These are phyloP conservation scores for Bergia puertoricense DNA, from an alignment of 92 coral and sea anemone genomes.

Conservation along the genomic window DNA sequence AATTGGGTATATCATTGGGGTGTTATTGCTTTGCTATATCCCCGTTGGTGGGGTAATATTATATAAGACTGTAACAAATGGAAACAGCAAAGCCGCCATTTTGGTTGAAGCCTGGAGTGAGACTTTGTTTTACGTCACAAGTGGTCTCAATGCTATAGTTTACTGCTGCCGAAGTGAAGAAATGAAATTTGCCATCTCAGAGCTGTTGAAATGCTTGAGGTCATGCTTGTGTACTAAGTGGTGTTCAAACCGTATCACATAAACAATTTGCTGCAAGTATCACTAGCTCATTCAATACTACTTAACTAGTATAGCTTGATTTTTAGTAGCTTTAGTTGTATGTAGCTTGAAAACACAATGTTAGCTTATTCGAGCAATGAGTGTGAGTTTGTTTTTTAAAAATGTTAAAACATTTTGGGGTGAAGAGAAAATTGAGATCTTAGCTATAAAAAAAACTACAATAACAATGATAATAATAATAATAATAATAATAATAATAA, in stretches of 20 bases:
- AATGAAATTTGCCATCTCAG: neutral
- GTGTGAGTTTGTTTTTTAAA: too few relatives aligned
- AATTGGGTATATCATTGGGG: neutral
- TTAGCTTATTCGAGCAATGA: too few relatives aligned
- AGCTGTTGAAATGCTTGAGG: neutral
- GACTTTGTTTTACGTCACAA: neutral
- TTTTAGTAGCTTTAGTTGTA: too few relatives aligned
- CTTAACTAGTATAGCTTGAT: too few relatives aligned
- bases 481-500: too few relatives aligned
- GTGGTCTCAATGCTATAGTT: slow-evolving; percentile 8
- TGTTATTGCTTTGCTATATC: neutral
- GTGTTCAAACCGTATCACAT: neutral
- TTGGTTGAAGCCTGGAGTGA: neutral
- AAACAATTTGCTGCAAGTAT: neutral
- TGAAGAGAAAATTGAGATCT: too few relatives aligned
- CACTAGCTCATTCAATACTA: too few relatives aligned
- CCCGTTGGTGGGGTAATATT: neutral
- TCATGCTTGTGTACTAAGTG: neutral
- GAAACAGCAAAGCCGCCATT: neutral
- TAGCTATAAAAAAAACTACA: too few relatives aligned
- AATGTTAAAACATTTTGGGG: too few relatives aligned
- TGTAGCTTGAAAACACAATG: too few relatives aligned
- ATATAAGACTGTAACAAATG: neutral
- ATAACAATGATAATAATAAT: too few relatives aligned
- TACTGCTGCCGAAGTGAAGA: slow-evolving; percentile 25